phyloP scores from a whole-genome alignment of 2,113 vertebrate genomes.

The Oceanodroma tethys region DNA sequence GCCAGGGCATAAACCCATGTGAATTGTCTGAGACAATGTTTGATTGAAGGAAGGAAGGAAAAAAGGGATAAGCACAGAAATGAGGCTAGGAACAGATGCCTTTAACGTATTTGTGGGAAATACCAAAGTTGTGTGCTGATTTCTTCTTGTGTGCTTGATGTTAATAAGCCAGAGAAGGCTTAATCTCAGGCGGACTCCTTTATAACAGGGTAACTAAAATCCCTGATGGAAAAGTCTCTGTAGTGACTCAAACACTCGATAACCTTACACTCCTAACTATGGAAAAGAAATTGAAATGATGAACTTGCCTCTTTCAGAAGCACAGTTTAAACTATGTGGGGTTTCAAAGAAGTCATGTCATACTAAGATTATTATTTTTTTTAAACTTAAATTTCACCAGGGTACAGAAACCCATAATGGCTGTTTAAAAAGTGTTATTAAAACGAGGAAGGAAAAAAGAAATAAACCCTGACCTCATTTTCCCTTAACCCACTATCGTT shows the following conservation, averaged over 20 bases:
- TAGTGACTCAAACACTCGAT: not conserved
- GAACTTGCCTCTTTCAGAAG: not conserved
- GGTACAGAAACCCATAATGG: not conserved
- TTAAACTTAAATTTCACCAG: not conserved
- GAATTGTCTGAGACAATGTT: not conserved
- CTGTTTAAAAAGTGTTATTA: not conserved
- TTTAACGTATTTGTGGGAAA: not conserved
- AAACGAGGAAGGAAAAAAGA: not conserved
- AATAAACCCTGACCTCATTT: constrained; percentile 76
- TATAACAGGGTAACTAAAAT: not conserved
- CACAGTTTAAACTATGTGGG: not conserved
- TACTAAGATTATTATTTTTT: not conserved
- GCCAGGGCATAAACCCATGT: not conserved
- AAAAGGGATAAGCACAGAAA: not conserved
- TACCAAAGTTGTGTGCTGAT: not conserved
- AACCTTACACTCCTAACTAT: not conserved
- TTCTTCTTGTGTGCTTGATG: not conserved
- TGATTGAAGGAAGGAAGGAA: not conserved
- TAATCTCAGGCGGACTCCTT: not conserved
- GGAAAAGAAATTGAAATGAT: not conserved
- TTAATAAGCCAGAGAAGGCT: not conserved
- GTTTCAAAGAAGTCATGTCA: not conserved
- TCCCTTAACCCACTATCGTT: constrained; percentile 76
- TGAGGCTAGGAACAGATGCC: not conserved
- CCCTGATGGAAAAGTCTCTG: not conserved